A percentile compares a stretch with the other conserved stretches of the same genome.
Evolutionary conservation across 30 jellyfish, hydroid and myxozoan genomes (phyloP).

Genomic region (Hydractinia echinata): DNA sequence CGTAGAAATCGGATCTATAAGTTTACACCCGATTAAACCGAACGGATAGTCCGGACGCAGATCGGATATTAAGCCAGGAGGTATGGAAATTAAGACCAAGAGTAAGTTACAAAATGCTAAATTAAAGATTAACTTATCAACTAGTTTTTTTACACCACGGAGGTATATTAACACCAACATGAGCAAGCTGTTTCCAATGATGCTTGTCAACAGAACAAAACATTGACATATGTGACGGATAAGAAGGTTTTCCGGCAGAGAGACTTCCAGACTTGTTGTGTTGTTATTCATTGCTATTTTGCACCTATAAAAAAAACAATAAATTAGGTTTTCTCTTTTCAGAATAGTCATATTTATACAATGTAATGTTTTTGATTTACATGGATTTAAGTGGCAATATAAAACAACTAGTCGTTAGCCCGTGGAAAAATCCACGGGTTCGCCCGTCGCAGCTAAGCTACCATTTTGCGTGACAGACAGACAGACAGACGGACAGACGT

Average conservation of each 20-base stretch:
- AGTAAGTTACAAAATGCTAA: slow-evolving; percentile 7
- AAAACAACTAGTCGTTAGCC: too few species aligned
- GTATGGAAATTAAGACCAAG: slow-evolving; percentile 27
- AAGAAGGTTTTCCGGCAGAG: not conserved
- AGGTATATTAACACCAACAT: slow-evolving; percentile 1
- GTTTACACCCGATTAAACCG: slow-evolving; percentile 24
- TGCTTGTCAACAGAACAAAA: slow-evolving; percentile 8
- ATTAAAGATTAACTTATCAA: slow-evolving; percentile 26
- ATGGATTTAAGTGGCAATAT: too few species aligned
- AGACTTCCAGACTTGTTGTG: too few species aligned
- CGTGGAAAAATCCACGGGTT: too few species aligned
- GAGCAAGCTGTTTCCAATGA: slow-evolving; percentile 14
- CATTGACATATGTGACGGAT: slow-evolving; percentile 11
- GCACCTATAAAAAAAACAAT: too few species aligned
- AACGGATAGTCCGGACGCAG: slow-evolving; percentile 20
- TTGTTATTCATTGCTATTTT: too few species aligned
- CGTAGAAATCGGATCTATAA: slow-evolving; percentile 27
- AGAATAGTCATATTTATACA: too few species aligned
- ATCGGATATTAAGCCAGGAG: slow-evolving; percentile 8
- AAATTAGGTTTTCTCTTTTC: too few species aligned
- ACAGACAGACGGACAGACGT: too few species aligned
- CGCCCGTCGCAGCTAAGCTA: too few species aligned
- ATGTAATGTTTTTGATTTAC: too few species aligned
- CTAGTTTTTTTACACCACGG: slow-evolving; percentile 19
- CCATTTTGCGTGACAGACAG: too few species aligned